Evolutionary conservation across 2,888 invertebrate genomes (phyloP).

Genomic region (Deilephila elpenor): DNA sequence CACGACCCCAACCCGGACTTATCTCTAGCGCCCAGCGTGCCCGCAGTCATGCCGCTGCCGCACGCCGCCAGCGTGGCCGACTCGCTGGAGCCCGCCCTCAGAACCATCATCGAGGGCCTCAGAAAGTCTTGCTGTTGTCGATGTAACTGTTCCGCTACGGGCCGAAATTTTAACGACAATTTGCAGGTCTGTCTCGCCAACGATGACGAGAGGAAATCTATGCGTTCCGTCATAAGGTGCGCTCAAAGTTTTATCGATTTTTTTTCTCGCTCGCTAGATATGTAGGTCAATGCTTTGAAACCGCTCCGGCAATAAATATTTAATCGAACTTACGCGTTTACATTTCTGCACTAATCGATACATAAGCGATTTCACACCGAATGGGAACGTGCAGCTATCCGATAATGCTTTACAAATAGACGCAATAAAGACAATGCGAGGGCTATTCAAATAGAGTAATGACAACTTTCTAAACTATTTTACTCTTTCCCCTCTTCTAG

Average conservation of each 20-base stretch:
- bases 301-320: constrained; percentile 45
- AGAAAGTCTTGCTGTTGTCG: constrained; percentile 76
- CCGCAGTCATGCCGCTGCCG: constrained; percentile 46
- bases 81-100: constrained; percentile 75
- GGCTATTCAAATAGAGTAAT: constrained; percentile 25
- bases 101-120: constrained; percentile 72
- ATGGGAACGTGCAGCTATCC: not conserved
- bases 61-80: constrained; percentile 67
- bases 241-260: constrained; percentile 61
- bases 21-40: constrained; percentile 47
- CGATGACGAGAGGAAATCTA: constrained; percentile 82
- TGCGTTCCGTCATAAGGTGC: constrained; percentile 88
- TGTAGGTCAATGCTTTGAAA: constrained; percentile 45
- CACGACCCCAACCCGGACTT: constrained; percentile 63
- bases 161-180: constrained; percentile 74
- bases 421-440: not conserved
- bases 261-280: constrained; percentile 43
- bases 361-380: constrained; percentile 29
- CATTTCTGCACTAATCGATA: constrained; percentile 51
- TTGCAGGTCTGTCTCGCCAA: constrained; percentile 84
- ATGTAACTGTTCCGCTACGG: constrained; percentile 69
- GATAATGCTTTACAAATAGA: constrained; percentile 2
- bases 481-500: constrained; percentile 79
- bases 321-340: constrained; percentile 52
- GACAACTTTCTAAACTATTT: constrained; percentile 50